These are phyloP conservation scores for Gastrophryne carolinensis DNA, from an alignment of 2,797 vertebrate genomes.

Conservation along the genomic window DNA sequence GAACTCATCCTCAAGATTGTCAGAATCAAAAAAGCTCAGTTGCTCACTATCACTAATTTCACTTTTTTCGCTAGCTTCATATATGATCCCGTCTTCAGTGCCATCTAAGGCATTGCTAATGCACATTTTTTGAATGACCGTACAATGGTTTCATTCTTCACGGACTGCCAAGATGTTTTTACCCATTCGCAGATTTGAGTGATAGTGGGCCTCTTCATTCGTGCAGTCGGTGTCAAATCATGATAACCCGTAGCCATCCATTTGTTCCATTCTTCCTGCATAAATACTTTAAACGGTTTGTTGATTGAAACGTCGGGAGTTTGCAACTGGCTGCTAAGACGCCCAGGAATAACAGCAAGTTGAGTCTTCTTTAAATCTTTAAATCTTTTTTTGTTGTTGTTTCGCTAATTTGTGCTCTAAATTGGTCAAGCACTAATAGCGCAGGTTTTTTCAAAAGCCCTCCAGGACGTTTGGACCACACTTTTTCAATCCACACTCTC, in stretches of 20 bases:
- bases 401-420: conserved; percentile 1
- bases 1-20: too few species aligned
- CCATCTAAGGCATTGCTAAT: conserved; percentile 4
- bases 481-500: neutral
- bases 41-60: neutral
- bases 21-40: neutral
- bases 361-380: neutral
- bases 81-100: neutral
- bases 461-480: neutral
- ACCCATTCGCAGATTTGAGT: too few species aligned
- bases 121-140: too few species aligned
- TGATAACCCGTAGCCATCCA: neutral
- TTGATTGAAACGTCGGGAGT: neutral
- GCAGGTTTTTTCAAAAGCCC: neutral
- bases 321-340: neutral
- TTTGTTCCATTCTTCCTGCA: neutral
- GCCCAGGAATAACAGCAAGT: neutral
- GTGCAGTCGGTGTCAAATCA: neutral
- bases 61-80: neutral
- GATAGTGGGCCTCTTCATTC: too few species aligned
- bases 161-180: too few species aligned
- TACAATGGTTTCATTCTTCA: too few species aligned
- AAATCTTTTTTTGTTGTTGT: neutral
- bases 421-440: conserved; percentile 4
- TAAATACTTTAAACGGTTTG: neutral